Base-by-base conservation (phyloP, 2,797 vertebrate species). In the Lerista edwardsae region DNA sequence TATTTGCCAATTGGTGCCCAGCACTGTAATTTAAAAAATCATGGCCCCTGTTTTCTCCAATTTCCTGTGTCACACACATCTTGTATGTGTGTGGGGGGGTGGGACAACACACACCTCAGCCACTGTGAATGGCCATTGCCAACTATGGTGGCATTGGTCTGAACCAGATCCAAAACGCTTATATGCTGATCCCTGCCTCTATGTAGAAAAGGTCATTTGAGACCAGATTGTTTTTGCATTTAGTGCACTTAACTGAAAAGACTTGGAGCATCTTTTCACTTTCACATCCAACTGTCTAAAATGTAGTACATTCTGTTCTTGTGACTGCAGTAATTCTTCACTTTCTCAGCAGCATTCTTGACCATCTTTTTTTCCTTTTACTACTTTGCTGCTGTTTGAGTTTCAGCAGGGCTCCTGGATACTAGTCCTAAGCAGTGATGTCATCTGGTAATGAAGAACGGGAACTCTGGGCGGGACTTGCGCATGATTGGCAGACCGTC, bases 271-370 rank as follows among this genome's bases (percentile, higher is more conserved):
- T 74, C n/a, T 61, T 83, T 68, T 36, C 84, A 80, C 1, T 85
- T 81, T 25, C 6, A 55, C 59, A 71, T 39, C 17, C 77, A 67
- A 68, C 9, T 81, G 74, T 36, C 4, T 29, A 82, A 47, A 84
- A 85, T 34, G 10, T 3, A 84, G 34, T 79, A 55, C 27, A 29
- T 61, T 81, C 80, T 85, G 34, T 89, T 86, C 78, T 87, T 47
- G 78, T 83, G 74, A 91, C 83, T 85, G 64, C 23, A 17, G 12
- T n/a, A 12, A 72, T 29, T 34, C 64, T 79, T 41, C 39, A 85
- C 15, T 36, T 76, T 84, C 78, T 71, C 64, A 71, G 23, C 5
- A 59, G 64, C 12, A n/a, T 31, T 36, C 73, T n/a, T 84, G 65
- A 83, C 6, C 51, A n/a, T 2, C 61, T 27, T 84, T 25, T 31